Evolutionary conservation across 2,888 invertebrate genomes (phyloP).

Genomic region (Helleia helle): DNA sequence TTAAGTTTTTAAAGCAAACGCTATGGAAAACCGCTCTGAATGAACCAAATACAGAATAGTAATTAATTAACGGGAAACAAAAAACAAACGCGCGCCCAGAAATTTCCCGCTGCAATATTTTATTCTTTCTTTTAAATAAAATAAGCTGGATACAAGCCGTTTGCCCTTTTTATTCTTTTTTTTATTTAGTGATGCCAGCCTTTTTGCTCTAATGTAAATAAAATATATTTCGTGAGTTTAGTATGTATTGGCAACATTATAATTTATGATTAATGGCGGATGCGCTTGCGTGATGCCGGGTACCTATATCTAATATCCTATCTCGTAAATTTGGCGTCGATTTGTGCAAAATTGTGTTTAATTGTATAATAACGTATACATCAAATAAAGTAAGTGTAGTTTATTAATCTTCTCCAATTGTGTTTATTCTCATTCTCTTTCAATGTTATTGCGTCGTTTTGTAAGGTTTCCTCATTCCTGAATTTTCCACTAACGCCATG

Average conservation of each 20-base stretch:
- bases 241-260: constrained; percentile 9
- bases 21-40: too few relatives aligned
- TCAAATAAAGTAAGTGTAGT: constrained; percentile 24
- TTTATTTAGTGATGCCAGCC: too few relatives aligned
- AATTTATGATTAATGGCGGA: constrained; percentile 55
- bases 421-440: not conserved
- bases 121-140: too few relatives aligned
- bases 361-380: constrained; percentile 13
- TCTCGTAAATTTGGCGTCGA: constrained; percentile 56
- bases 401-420: constrained; percentile 1
- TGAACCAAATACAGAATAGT: too few relatives aligned
- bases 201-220: too few relatives aligned
- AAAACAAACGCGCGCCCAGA: too few relatives aligned
- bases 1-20: too few relatives aligned
- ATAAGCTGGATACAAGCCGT: too few relatives aligned
- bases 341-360: constrained; percentile 43
- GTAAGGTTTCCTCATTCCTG: constrained; percentile 34
- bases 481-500: constrained; percentile 64
- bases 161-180: too few relatives aligned
- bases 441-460: constrained; percentile 16
- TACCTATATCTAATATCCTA: constrained; percentile 64
- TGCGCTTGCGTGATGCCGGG: constrained; percentile 74
- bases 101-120: too few relatives aligned
- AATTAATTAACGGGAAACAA: too few relatives aligned
- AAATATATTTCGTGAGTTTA: too few relatives aligned